Base-by-base conservation (phyloP, 1,140 invertebrate species). In the Dreissena polymorpha region DNA sequence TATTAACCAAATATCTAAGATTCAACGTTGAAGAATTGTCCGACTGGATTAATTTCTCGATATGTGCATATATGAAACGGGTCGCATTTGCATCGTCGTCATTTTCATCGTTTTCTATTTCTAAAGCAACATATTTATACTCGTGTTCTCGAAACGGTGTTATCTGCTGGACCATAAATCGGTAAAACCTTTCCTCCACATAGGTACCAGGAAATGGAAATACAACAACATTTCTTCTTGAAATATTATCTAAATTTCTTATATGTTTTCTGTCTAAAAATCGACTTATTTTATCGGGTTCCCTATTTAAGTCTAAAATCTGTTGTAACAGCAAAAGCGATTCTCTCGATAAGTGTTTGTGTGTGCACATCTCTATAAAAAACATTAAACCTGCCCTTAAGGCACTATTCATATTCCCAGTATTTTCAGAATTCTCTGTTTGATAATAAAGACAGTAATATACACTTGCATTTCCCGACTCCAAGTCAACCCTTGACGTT, bases 161-260 rank as follows among this genome's bases (percentile, higher is more conserved):
- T 27, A 79, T 70, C 21, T 67, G 23, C 39, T 79, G 77, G 49
- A 68, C 67, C 51, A 79, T 29, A 60, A 79, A 79, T 57, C 65
- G 77, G 49, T 51, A 23, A 21, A 79, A 70, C 29, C 53, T 70
- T 12, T 10, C 13, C 39, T 69, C 67, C n/a, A 79, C 67, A n/a
- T 79, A 79, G 39, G 77, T 79, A 14, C 77, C 77, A 27, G 67
- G 77, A 12, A 5, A 13, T n/a, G 77, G 77, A 79, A 79, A 79
- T 5, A 51, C n/a, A 10, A 23, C 14, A 67, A 18, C 25, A 68
- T 2, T 25, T 67, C 10, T 21, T 23, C 10, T 25, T 0, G 12
- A 27, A 14, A 25, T 65, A 25, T 25, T 10, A 10, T 77, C 27
- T 25, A 53, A 77, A 0, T n/a, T 13, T n/a, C 68, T 21, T 27